Evolutionary conservation across 2,797 vertebrate species (phyloP).

Genomic region (Heliangelus exortis): DNA sequence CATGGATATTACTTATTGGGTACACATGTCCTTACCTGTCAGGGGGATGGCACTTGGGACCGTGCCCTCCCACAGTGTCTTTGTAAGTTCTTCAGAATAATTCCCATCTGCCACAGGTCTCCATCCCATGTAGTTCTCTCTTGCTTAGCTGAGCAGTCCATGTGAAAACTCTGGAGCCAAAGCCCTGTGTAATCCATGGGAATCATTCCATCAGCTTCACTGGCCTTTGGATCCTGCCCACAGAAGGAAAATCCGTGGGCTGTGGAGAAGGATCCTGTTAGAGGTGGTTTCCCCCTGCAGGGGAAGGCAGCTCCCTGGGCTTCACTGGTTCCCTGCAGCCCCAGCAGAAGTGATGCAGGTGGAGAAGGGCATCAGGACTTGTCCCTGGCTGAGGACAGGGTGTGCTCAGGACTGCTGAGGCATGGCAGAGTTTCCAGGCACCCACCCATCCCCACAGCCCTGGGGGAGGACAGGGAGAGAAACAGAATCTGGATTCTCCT

Average conservation of each 20-base stretch:
- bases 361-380: background rate
- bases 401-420: no score
- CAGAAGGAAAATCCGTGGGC: no score
- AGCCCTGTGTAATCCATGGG: background rate
- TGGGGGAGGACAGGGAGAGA: no score
- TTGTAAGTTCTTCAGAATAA: constrained; percentile 83
- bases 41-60: constrained; percentile 97
- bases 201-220: background rate
- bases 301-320: background rate
- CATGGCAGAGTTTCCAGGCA: no score
- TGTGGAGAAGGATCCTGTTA: background rate
- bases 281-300: background rate
- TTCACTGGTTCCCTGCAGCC: background rate
- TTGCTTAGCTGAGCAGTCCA: background rate
- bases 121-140: background rate
- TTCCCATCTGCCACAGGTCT: background rate
- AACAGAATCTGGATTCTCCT: no score
- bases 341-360: background rate
- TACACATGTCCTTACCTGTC: constrained; percentile 91
- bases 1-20: constrained; percentile 94
- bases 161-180: background rate
- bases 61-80: constrained; percentile 92
- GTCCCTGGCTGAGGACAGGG: no score
- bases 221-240: background rate
- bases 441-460: no score